A percentile compares a stretch with the other conserved stretches of the same genome.
Evolutionary conservation across 2,113 vertebrate species (phyloP).

Genomic region (Isichthys henryi): DNA sequence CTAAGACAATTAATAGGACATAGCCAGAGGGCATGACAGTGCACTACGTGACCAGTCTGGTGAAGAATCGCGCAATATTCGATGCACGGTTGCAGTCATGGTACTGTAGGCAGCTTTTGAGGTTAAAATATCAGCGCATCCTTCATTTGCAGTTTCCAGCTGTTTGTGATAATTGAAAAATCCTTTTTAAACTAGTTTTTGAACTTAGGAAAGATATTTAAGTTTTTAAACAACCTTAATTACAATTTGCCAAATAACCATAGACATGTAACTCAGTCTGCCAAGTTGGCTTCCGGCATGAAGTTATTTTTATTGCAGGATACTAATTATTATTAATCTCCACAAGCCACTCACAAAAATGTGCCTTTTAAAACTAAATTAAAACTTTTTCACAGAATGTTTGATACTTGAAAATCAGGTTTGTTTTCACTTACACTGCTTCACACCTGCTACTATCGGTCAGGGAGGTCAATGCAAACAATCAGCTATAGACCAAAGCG

Average conservation of each 20-base stretch:
- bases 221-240: neutral
- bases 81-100: neutral
- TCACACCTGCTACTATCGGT: neutral
- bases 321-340: neutral
- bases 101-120: neutral
- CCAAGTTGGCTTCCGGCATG: neutral
- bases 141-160: neutral
- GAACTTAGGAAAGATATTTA: neutral
- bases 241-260: neutral
- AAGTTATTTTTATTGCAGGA: slow-evolving; percentile 2
- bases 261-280: neutral
- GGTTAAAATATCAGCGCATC: neutral
- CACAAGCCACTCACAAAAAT: neutral
- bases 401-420: neutral
- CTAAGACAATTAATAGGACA: neutral
- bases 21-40: neutral
- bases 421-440: neutral
- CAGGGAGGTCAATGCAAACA: neutral
- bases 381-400: neutral
- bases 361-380: neutral
- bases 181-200: neutral
- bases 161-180: neutral
- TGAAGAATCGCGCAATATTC: neutral
- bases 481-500: neutral
- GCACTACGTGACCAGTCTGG: neutral